These are phyloP conservation scores for Temnothorax ravouxi DNA, from an alignment of 2,888 invertebrate species.

Conservation along the genomic window DNA sequence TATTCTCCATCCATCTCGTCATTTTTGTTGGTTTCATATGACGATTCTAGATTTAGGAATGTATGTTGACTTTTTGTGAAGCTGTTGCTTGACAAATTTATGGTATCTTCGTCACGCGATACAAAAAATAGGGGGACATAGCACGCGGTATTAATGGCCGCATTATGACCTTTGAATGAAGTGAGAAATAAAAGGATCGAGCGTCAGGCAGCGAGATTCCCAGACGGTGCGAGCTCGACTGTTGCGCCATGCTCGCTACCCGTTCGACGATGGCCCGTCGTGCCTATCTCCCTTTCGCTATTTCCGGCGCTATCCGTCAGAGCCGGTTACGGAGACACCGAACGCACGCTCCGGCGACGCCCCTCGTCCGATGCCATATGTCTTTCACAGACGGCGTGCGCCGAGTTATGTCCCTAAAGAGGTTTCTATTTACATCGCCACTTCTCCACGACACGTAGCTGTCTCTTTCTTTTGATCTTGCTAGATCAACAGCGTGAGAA, in stretches of 20 bases:
- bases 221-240: conserved; percentile 77
- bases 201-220: conserved; percentile 73
- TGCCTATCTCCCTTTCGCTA: conserved; percentile 79
- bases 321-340: conserved; percentile 82
- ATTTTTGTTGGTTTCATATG: background rate
- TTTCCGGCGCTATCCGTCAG: conserved; percentile 85
- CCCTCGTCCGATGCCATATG: conserved; percentile 78
- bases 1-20: background rate
- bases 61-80: background rate
- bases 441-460: conserved; percentile 68
- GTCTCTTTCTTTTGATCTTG: conserved; percentile 50
- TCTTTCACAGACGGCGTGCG: conserved; percentile 84
- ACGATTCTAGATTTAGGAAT: background rate
- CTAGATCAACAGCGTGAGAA: conserved; percentile 60
- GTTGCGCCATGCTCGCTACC: conserved; percentile 13
- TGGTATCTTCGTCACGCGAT: background rate
- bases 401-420: conserved; percentile 83
- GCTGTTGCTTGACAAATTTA: background rate
- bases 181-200: conserved; percentile 6
- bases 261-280: conserved; percentile 46
- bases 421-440: conserved; percentile 83
- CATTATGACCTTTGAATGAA: background rate
- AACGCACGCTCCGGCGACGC: conserved; percentile 76
- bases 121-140: background rate
- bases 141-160: background rate